phyloP scores from a whole-genome alignment of 2,888 invertebrate genomes.

The Polydrusus pterygomalis region DNA sequence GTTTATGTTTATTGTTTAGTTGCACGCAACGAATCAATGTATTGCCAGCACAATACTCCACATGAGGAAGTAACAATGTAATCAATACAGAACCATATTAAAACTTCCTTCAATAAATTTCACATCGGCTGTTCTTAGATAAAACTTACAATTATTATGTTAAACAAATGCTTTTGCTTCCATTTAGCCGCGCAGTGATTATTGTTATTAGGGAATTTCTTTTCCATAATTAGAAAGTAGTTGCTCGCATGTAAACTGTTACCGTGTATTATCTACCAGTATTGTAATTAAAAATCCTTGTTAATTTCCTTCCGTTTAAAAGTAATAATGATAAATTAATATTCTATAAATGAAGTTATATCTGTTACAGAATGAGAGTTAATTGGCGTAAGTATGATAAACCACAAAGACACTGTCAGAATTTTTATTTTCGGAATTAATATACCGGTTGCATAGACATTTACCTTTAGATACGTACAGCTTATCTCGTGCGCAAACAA shows the following conservation, averaged over 20 bases:
- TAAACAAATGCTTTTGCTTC: neutral
- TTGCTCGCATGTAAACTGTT: neutral
- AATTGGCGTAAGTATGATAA: no score
- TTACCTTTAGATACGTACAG: no score
- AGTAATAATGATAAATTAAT: neutral
- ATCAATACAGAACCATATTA: neutral
- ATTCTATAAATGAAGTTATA: no score
- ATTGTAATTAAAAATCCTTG: slow-evolving; percentile 17
- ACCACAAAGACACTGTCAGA: no score
- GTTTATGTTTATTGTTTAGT: no score
- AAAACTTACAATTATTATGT: neutral
- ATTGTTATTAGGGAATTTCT: slow-evolving; percentile 24
- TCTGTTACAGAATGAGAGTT: no score
- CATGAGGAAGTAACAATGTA: neutral
- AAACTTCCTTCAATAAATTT: neutral
- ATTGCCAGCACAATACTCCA: neutral
- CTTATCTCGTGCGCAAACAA: no score
- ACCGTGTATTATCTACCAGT: neutral
- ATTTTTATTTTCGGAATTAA: no score
- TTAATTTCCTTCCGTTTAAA: slow-evolving; percentile 30
- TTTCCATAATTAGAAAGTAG: slow-evolving; percentile 28
- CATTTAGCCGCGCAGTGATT: neutral
- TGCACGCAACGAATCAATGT: no score
- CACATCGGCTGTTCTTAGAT: neutral
- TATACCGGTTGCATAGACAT: no score